Evolutionary conservation across 2,113 vertebrate species (phyloP).

Genomic region (Dasyornis broadbenti): DNA sequence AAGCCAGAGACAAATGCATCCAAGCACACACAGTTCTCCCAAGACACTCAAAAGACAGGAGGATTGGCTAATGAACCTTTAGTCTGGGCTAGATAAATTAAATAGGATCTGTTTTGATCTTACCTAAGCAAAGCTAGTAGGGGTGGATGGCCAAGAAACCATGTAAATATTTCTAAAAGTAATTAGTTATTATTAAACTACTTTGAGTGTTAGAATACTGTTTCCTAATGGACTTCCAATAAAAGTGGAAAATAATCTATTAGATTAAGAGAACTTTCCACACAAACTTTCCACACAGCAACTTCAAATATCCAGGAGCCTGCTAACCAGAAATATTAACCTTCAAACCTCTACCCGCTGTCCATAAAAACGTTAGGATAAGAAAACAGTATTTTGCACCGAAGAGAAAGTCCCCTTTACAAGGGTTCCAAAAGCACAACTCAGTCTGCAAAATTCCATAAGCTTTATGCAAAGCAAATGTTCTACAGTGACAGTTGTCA

Average conservation of each 20-base stretch:
- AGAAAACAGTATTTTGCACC: not conserved
- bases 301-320: not conserved
- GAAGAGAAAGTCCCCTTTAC: not conserved
- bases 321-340: not conserved
- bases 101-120: not conserved
- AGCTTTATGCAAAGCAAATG: not conserved
- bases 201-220: not conserved
- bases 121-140: not conserved
- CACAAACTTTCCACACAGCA: not conserved
- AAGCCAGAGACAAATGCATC: not conserved
- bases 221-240: not conserved
- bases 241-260: not conserved
- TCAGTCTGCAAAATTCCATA: not conserved
- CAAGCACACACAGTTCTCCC: not conserved
- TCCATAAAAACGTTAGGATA: not conserved
- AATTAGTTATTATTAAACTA: not conserved
- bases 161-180: not conserved
- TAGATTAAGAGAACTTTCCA: not conserved
- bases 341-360: not conserved
- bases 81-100: not conserved
- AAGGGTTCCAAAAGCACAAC: not conserved
- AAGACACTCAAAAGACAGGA: not conserved
- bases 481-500: not conserved
- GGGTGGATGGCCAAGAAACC: not conserved
- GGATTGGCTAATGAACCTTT: not conserved